Percentiles rank a stretch among this genome's conserved stretches.
These are phyloP conservation scores for Agrotis ipsilon DNA, from an alignment of 2,888 invertebrate genomes.

Conservation along the genomic window DNA sequence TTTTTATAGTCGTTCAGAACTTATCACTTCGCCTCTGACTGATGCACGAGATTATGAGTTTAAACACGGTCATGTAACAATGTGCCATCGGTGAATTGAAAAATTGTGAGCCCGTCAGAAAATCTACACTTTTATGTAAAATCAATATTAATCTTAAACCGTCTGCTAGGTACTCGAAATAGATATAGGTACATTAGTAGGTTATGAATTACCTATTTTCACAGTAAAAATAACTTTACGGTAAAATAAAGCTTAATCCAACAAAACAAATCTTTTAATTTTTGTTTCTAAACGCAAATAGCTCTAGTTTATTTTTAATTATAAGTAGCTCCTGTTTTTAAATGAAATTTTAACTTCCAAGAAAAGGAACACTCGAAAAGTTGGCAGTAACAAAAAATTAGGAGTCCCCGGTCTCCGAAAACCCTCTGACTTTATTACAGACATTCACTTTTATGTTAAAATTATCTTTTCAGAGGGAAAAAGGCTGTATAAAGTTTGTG, in stretches of 20 bases:
- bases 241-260: background rate
- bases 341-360: slow-evolving; percentile 54
- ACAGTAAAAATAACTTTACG: background rate
- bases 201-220: background rate
- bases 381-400: slow-evolving; percentile 50
- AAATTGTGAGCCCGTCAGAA: too few species aligned
- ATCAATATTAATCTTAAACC: too few species aligned
- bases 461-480: slow-evolving; percentile 63
- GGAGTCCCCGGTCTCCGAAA: slow-evolving; percentile 25
- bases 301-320: slow-evolving; percentile 26
- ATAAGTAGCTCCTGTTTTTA: slow-evolving; percentile 44
- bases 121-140: too few species aligned
- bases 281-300: slow-evolving; percentile 15
- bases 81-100: too few species aligned
- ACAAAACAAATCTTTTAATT: slow-evolving; percentile 16
- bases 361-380: slow-evolving; percentile 48
- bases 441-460: slow-evolving; percentile 64
- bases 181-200: too few species aligned
- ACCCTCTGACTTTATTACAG: slow-evolving; percentile 59
- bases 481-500: slow-evolving; percentile 51
- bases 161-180: too few species aligned
- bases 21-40: too few species aligned
- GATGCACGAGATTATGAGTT: too few species aligned
- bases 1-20: too few species aligned
- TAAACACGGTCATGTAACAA: too few species aligned